Percentiles rank a stretch among this genome's conserved stretches.
phyloP scores from a whole-genome alignment of 1,140 invertebrate species.

The Rhopalosiphum padi region DNA sequence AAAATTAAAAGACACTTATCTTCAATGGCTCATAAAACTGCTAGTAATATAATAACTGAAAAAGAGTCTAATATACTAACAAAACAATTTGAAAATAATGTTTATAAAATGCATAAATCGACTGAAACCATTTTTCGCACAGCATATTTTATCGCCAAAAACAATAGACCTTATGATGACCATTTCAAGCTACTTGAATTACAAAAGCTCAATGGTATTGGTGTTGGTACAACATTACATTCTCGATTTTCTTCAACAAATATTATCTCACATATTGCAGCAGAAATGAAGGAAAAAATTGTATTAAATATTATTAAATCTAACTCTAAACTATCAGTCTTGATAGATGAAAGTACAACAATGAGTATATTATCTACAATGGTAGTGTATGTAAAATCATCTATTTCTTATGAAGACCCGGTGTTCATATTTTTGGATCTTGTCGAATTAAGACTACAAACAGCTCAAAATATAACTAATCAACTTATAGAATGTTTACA shows the following conservation, averaged over 20 bases:
- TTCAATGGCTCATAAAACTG: not conserved
- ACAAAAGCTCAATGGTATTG: slow-evolving; percentile 4
- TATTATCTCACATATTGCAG: slow-evolving; percentile 27
- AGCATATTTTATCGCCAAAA: slow-evolving; percentile 18
- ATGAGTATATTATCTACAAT: not conserved
- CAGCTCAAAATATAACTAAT: slow-evolving; percentile 5
- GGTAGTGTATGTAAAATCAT: slow-evolving; percentile 31
- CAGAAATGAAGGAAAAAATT: not conserved
- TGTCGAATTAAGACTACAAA: not conserved
- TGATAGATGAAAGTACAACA: slow-evolving; percentile 27
- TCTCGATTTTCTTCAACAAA: slow-evolving; percentile 16
- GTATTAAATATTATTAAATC: not conserved
- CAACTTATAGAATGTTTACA: slow-evolving; percentile 41
- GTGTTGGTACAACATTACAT: not conserved
- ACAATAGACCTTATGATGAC: slow-evolving; percentile 25
- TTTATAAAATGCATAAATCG: not conserved
- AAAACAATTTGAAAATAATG: slow-evolving; percentile 32
- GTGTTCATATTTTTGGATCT: slow-evolving; percentile 33
- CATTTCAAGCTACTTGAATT: slow-evolving; percentile 6
- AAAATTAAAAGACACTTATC: not conserved
- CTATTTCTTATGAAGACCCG: slow-evolving; percentile 13
- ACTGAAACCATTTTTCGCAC: not conserved
- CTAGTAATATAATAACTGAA: not conserved
- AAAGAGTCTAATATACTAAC: not conserved
- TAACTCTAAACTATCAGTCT: not conserved